These are phyloP conservation scores for Bombus affinis DNA, from an alignment of 1,140 invertebrate species.

Conservation along the genomic window DNA sequence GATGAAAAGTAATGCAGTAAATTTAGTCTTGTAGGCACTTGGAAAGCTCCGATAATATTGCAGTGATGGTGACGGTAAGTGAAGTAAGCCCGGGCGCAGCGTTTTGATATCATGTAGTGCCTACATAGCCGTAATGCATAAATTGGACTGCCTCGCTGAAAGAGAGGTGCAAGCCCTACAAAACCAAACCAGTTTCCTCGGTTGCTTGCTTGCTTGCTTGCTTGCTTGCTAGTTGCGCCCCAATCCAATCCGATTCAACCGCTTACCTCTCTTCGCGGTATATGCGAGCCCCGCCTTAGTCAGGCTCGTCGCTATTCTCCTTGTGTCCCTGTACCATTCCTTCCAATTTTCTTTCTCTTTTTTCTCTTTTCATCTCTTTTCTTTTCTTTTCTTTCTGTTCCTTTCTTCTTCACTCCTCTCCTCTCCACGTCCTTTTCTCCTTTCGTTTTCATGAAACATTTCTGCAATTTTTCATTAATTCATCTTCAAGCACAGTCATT, in stretches of 20 bases:
- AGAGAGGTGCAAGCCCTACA: constrained; percentile 81
- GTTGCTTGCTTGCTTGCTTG: constrained; percentile 49
- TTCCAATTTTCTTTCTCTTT: not conserved
- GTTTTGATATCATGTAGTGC: constrained; percentile 81
- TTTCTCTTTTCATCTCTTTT: not conserved
- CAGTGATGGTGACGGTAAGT: constrained; percentile 71
- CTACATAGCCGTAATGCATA: constrained; percentile 84
- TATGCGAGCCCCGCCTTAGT: constrained; percentile 79
- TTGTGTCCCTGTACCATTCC: not conserved
- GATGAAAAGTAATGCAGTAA: constrained; percentile 52
- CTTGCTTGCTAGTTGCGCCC: constrained; percentile 73
- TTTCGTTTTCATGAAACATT: not conserved
- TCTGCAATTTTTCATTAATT: not conserved
- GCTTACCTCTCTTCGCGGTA: constrained; percentile 78
- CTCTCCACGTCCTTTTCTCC: too few relatives aligned
- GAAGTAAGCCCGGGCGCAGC: constrained; percentile 76
- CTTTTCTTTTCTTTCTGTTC: not conserved
- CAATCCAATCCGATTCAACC: constrained; percentile 81
- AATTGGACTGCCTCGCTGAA: constrained; percentile 82
- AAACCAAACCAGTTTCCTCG: constrained; percentile 82
- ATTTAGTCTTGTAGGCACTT: constrained; percentile 78
- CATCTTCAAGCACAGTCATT: not conserved
- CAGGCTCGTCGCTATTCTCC: constrained; percentile 70
- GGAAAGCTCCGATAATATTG: constrained; percentile 70
- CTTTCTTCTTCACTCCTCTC: too few relatives aligned